Conservation (phyloP, 2,888 invertebrate species). For the Agonum fuliginosum region DNA sequence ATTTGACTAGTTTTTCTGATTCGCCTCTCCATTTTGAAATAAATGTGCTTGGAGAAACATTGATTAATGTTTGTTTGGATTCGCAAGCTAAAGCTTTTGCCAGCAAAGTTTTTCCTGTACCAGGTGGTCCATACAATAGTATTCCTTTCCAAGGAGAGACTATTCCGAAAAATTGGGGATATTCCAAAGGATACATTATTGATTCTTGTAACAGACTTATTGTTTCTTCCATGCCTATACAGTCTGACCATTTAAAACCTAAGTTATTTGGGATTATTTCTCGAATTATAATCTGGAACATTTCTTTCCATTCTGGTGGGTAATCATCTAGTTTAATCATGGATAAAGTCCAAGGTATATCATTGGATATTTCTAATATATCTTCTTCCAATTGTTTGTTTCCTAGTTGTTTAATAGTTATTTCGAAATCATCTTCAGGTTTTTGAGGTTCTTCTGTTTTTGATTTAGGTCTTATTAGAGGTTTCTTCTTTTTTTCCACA, state of each 20-base stretch:
- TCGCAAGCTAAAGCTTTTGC: conserved; percentile 92
- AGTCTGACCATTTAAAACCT: conserved; percentile 86
- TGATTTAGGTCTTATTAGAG: conserved; percentile 45
- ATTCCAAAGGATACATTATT: conserved; percentile 85
- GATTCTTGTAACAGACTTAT: conserved; percentile 90
- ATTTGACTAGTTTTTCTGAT: conserved; percentile 93
- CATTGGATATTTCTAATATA: conserved; percentile 28
- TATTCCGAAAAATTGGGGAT: conserved; percentile 83
- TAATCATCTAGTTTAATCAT: conserved; percentile 68
- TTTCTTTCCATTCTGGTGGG: conserved; percentile 78
- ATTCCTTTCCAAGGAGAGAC: conserved; percentile 87
- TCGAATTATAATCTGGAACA: conserved; percentile 80
- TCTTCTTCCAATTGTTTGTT: neutral
- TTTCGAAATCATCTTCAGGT: conserved; percentile 39
- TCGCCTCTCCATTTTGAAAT: conserved; percentile 98
- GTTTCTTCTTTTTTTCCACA: conserved; percentile 31
- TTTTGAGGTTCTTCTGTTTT: conserved; percentile 63
- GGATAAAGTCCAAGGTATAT: conserved; percentile 66
- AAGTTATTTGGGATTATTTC: conserved; percentile 77
- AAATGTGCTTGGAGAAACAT: conserved; percentile 90
- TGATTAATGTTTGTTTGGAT: conserved; percentile 88
- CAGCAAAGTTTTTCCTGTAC: conserved; percentile 91
- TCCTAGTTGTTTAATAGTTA: conserved; percentile 32
- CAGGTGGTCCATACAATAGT: conserved; percentile 82
- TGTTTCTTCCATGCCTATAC: conserved; percentile 84